Percentiles rank a stretch among this genome's conserved stretches.
phyloP scores from a whole-genome alignment of 1,140 invertebrate genomes.

The Macrobrachium nipponense region DNA sequence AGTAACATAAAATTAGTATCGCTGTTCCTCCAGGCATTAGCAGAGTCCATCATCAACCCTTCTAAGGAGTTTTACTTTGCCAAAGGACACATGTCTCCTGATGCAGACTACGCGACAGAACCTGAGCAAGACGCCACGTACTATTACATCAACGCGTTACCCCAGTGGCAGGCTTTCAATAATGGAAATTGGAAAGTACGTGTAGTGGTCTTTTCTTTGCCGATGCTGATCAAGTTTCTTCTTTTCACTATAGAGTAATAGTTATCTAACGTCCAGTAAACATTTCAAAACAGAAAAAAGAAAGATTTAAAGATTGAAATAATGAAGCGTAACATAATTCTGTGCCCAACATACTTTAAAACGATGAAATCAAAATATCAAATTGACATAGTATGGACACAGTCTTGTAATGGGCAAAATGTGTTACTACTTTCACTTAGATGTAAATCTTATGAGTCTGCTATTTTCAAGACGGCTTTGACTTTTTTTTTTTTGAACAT shows the following conservation, averaged over 20 bases:
- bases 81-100: conserved; percentile 65
- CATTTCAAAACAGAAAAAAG: too few relatives aligned
- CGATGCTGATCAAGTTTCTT: neutral
- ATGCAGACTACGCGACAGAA: conserved; percentile 65
- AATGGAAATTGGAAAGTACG: conserved; percentile 78
- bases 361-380: too few relatives aligned
- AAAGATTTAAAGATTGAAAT: too few relatives aligned
- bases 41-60: conserved; percentile 27
- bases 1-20: neutral
- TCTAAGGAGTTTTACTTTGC: conserved; percentile 63
- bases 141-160: conserved; percentile 65
- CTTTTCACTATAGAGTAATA: neutral
- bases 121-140: conserved; percentile 65
- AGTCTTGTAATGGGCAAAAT: too few relatives aligned
- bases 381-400: too few relatives aligned
- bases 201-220: neutral
- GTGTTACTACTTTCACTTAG: too few relatives aligned
- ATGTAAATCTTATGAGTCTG: too few relatives aligned
- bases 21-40: conserved; percentile 16
- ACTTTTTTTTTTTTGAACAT: too few relatives aligned
- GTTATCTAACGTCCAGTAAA: neutral
- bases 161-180: conserved; percentile 66
- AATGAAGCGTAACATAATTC: too few relatives aligned
- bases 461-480: too few relatives aligned
- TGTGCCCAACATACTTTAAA: too few relatives aligned